Evolutionary conservation across 2,888 invertebrate genomes (phyloP).

Genomic region (Cephus pulcher): DNA sequence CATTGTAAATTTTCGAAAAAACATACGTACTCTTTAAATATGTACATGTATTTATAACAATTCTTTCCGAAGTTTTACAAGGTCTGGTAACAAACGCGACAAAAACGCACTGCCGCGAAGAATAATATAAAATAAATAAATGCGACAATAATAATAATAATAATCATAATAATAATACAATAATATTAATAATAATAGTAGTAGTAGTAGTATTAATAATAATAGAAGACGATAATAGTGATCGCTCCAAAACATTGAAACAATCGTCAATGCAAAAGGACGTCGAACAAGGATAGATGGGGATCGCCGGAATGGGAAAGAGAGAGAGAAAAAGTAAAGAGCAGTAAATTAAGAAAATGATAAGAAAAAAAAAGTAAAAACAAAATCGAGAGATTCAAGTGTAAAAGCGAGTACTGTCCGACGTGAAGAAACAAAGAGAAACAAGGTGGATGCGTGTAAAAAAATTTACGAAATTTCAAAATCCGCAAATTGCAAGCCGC

Average conservation of each 20-base stretch:
- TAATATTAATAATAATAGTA: neutral
- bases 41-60: constrained; percentile 43
- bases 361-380: neutral
- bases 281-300: constrained; percentile 17
- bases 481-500: no score
- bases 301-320: constrained; percentile 13
- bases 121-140: constrained; percentile 31
- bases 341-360: constrained; percentile 10
- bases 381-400: no score
- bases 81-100: constrained; percentile 30
- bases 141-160: constrained; percentile 25
- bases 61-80: constrained; percentile 31
- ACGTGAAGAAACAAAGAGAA: no score
- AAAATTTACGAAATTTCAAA: no score
- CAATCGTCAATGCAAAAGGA: constrained; percentile 29
- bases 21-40: constrained; percentile 16
- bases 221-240: constrained; percentile 17
- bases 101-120: constrained; percentile 17
- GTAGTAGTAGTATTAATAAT: neutral
- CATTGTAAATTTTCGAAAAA: no score
- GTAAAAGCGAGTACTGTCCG: no score
- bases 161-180: constrained; percentile 16
- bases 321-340: constrained; percentile 12
- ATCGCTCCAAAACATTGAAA: constrained; percentile 27
- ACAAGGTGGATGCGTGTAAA: no score